Evolutionary conservation across 2,113 vertebrate species (phyloP).

Genomic region (Gila orcuttii): DNA sequence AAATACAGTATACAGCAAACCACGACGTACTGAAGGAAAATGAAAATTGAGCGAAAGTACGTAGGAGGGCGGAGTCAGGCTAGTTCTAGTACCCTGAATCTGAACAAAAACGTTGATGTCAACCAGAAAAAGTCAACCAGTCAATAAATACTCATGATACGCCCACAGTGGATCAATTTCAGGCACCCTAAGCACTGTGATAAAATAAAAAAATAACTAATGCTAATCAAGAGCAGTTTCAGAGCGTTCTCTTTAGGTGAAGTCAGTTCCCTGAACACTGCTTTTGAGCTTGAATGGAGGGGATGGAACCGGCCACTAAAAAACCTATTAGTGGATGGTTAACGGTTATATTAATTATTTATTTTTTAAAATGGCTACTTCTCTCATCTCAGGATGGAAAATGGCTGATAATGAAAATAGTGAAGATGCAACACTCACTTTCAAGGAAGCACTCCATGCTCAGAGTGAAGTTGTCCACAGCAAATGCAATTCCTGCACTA

Average conservation of each 20-base stretch:
- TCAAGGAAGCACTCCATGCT: constrained; percentile 96
- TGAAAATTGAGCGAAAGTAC: too few species aligned
- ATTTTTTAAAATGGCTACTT: background rate
- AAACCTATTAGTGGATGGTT: background rate
- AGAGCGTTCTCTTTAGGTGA: background rate
- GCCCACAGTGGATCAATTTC: background rate
- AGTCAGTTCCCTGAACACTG: background rate
- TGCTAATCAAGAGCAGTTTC: background rate
- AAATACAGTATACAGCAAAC: too few species aligned
- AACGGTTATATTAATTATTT: background rate
- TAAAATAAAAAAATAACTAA: background rate
- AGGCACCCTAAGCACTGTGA: background rate
- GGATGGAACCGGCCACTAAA: background rate
- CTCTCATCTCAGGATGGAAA: background rate
- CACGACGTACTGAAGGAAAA: too few species aligned
- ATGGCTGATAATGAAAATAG: background rate
- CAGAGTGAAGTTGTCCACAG: constrained; percentile 93
- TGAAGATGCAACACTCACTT: constrained; percentile 81
- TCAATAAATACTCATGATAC: background rate
- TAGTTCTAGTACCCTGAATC: too few species aligned
- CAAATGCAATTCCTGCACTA: constrained; percentile 83
- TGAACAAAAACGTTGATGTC: too few species aligned
- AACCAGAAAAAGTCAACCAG: too few species aligned
- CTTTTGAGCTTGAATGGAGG: background rate
- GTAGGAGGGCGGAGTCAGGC: too few species aligned